phyloP scores from a whole-genome alignment of 1,140 invertebrate species.

The Drosophila bocki region DNA sequence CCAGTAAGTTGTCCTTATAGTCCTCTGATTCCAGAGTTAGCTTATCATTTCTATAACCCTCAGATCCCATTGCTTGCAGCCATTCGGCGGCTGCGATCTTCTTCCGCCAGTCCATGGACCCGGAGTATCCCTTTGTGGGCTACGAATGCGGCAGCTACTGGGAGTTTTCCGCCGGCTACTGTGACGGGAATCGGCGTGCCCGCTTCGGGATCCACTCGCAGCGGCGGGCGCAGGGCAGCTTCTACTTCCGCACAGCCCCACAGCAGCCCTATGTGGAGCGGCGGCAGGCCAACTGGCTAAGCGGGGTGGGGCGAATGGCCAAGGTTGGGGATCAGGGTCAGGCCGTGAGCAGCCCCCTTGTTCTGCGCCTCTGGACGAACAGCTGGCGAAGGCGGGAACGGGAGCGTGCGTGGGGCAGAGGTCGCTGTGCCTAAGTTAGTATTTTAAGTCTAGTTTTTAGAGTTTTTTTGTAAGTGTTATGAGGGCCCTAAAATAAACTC shows the following conservation, averaged over 20 bases:
- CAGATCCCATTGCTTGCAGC: constrained; percentile 89
- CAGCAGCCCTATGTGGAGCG: constrained; percentile 69
- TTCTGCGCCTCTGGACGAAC: constrained; percentile 33
- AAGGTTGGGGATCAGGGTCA: too few species aligned
- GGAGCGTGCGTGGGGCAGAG: not conserved
- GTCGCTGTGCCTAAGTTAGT: not conserved
- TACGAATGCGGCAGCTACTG: constrained; percentile 88
- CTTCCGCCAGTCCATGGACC: constrained; percentile 89
- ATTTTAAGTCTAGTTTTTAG: constrained; percentile 5
- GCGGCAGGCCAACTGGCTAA: constrained; percentile 24
- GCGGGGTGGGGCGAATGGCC: constrained; percentile 27
- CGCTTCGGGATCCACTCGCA: constrained; percentile 80
- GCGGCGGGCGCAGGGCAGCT: constrained; percentile 57
- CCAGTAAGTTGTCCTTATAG: constrained; percentile 46
- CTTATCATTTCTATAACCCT: not conserved
- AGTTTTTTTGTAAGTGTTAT: constrained; percentile 26
- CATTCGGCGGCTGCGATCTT: constrained; percentile 89
- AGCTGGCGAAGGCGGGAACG: constrained; percentile 23
- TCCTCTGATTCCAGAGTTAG: not conserved
- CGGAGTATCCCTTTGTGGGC: constrained; percentile 86
- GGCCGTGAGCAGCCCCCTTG: not conserved
- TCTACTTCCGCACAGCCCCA: constrained; percentile 69
- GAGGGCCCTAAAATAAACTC: constrained; percentile 9
- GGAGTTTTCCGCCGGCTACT: constrained; percentile 86
- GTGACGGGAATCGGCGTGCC: constrained; percentile 58